Conservation (phyloP, 2,888 invertebrate species). For the Aphidoletes aphidimyza region DNA sequence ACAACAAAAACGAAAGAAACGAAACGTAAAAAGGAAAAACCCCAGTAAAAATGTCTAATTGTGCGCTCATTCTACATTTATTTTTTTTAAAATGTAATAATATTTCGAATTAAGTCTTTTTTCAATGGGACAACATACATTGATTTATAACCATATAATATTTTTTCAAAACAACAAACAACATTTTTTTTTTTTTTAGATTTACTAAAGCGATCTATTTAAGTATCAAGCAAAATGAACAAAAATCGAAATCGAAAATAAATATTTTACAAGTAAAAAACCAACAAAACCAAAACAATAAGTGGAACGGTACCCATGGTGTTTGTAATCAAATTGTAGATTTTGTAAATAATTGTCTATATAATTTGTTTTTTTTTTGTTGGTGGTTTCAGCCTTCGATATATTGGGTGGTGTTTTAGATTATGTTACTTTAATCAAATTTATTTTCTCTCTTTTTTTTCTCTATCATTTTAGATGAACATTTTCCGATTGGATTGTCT, state of each 20-base stretch:
- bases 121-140: not conserved
- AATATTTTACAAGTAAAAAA: conserved; percentile 39
- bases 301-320: not conserved
- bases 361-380: no score
- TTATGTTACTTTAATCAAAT: not conserved
- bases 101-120: not conserved
- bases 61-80: no score
- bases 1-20: no score
- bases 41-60: no score
- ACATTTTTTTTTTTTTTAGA: conserved; percentile 30
- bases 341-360: not conserved
- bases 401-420: not conserved
- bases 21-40: no score
- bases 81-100: not conserved
- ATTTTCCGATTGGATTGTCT: not conserved
- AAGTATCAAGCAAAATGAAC: conserved; percentile 15
- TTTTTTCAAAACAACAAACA: not conserved
- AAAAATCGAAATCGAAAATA: conserved; percentile 47
- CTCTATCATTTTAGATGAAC: not conserved
- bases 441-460: not conserved
- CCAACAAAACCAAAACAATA: not conserved
- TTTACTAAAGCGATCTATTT: conserved; percentile 37
- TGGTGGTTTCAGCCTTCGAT: conserved; percentile 18
- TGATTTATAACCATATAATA: not conserved
- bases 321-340: conserved; percentile 42